These are phyloP conservation scores for Aspiorhynchus laticeps DNA, from an alignment of 2,113 vertebrate genomes.

Conservation along the genomic window DNA sequence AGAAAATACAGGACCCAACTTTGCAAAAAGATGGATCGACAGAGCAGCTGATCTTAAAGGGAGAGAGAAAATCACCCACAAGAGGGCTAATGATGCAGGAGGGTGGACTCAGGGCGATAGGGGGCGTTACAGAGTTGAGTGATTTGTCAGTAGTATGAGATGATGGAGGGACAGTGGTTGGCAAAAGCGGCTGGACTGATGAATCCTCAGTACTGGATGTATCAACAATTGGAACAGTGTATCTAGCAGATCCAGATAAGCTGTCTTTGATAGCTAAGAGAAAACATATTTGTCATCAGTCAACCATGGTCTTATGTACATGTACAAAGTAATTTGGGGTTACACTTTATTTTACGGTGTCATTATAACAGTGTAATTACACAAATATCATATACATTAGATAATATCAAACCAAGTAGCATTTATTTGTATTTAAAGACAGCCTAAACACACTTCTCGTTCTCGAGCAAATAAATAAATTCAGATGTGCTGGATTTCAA, in stretches of 20 bases:
- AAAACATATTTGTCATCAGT: not conserved
- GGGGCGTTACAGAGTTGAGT: conserved; percentile 53
- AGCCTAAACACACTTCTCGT: not conserved
- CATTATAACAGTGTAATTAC: not conserved
- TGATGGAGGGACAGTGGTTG: conserved; percentile 52
- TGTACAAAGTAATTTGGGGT: not conserved
- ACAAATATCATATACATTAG: not conserved
- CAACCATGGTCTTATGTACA: not conserved
- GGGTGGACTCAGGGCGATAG: conserved; percentile 51
- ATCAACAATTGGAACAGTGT: conserved; percentile 23
- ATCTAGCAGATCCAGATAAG: conserved; percentile 48
- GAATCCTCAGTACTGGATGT: conserved; percentile 48
- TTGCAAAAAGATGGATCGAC: conserved; percentile 64
- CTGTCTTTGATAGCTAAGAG: conserved; percentile 38
- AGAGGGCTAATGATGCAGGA: conserved; percentile 75
- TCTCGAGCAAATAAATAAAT: not conserved
- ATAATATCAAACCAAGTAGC: not conserved
- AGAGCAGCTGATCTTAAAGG: conserved; percentile 80
- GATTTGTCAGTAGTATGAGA: conserved; percentile 4
- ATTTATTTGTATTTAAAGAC: not conserved
- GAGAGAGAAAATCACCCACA: conserved; percentile 80
- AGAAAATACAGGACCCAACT: conserved; percentile 75
- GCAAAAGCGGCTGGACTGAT: conserved; percentile 57
- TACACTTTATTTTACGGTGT: not conserved
- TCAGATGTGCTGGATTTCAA: not conserved